phyloP scores from a whole-genome alignment of 2,113 vertebrate genomes.

The Perognathus longimembris region DNA sequence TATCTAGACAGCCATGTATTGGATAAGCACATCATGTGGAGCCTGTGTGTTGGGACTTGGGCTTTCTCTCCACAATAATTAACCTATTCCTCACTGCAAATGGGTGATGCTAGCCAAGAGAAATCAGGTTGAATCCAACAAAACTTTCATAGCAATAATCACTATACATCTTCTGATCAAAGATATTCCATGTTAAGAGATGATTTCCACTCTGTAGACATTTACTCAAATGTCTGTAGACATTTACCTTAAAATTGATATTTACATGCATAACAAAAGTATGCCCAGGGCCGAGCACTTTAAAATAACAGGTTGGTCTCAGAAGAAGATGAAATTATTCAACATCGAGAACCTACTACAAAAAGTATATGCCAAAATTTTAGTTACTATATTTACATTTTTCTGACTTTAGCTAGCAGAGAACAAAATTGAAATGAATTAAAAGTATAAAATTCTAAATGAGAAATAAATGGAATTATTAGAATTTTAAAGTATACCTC shows the following conservation, averaged over 20 bases:
- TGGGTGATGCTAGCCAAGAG: not conserved
- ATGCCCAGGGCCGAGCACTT: not conserved
- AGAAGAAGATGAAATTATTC: not conserved
- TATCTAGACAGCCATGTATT: too few species aligned
- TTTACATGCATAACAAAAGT: not conserved
- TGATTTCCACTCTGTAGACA: not conserved
- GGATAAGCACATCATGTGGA: not conserved
- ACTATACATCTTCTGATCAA: not conserved
- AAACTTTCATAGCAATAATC: not conserved
- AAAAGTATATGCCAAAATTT: not conserved
- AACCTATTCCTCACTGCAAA: not conserved
- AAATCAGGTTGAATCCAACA: not conserved
- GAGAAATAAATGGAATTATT: conserved; percentile 27
- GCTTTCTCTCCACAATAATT: not conserved
- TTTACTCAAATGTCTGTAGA: not conserved
- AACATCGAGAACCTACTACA: not conserved
- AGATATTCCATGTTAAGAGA: not conserved
- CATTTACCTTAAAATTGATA: not conserved
- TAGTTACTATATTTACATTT: conserved; percentile 15
- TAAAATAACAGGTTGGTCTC: not conserved
- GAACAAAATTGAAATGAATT: conserved; percentile 12
- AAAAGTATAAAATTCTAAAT: not conserved
- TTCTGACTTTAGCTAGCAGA: conserved; percentile 33
- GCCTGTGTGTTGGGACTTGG: not conserved
- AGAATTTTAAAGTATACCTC: not conserved